Percentiles rank a stretch among this genome's conserved stretches.
phyloP scores from a whole-genome alignment of 53 echinoderm and acorn worm species.

The Paracentrotus lividus region DNA sequence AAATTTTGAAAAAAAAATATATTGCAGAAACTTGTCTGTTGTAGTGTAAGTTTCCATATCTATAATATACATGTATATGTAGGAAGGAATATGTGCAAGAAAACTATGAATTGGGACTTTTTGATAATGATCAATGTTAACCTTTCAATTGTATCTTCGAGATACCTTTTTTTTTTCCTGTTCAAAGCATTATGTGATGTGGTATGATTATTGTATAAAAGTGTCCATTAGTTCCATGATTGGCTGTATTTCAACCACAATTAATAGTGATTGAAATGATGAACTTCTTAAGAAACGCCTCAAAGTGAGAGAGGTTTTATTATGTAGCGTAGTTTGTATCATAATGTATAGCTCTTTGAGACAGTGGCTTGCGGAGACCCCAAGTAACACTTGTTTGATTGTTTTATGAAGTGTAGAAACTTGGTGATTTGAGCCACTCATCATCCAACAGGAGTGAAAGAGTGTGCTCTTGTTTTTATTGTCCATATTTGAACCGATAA shows the following conservation, averaged over 20 bases:
- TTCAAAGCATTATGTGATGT: slow-evolving; percentile 41
- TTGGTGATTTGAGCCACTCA: slow-evolving; percentile 30
- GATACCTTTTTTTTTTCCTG: slow-evolving; percentile 45
- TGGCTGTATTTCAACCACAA: slow-evolving; percentile 2
- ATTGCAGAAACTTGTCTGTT: slow-evolving; percentile 64
- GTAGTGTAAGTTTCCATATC: slow-evolving; percentile 71
- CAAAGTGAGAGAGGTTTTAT: slow-evolving; percentile 18
- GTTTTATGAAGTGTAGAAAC: slow-evolving; percentile 56
- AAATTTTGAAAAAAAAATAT: slow-evolving; percentile 34
- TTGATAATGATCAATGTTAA: slow-evolving; percentile 69
- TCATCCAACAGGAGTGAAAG: background rate
- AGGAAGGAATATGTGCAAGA: slow-evolving; percentile 71
- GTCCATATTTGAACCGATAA: slow-evolving; percentile 57
- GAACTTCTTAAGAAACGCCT: background rate
- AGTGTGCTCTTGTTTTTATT: slow-evolving; percentile 59
- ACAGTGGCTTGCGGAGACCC: slow-evolving; percentile 33
- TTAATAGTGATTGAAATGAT: background rate
- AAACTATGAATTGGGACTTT: slow-evolving; percentile 68
- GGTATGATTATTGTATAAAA: slow-evolving; percentile 63
- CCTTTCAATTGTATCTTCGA: slow-evolving; percentile 55
- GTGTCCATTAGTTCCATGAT: slow-evolving; percentile 29
- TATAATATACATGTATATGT: slow-evolving; percentile 72
- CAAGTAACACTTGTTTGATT: slow-evolving; percentile 51
- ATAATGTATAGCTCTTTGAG: slow-evolving; percentile 63
- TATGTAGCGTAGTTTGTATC: slow-evolving; percentile 52